Conservation (phyloP, 1,140 invertebrate genomes). For the Listronotus oregonensis region DNA sequence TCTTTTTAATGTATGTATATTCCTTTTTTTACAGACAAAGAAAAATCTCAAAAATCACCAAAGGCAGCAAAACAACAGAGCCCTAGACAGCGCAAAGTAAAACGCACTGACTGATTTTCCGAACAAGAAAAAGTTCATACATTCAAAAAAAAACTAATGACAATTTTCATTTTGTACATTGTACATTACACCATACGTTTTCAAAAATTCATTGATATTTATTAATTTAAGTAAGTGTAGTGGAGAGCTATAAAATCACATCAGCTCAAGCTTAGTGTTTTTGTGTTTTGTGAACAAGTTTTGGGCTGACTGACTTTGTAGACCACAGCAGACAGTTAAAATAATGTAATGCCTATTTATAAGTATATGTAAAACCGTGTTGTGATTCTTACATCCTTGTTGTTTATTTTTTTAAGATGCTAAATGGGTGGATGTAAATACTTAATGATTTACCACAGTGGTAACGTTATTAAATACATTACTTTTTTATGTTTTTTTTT, state of each 20-base stretch:
- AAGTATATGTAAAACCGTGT: conserved; percentile 5
- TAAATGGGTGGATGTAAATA: conserved; percentile 18
- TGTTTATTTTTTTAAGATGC: conserved; percentile 5
- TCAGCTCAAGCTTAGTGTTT: neutral
- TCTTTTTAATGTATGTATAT: too few relatives aligned
- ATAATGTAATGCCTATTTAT: neutral
- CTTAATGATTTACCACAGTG: conserved; percentile 21
- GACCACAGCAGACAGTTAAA: neutral
- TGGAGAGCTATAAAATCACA: neutral
- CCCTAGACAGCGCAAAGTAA: conserved; percentile 73
- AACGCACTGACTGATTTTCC: conserved; percentile 57
- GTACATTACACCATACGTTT: neutral
- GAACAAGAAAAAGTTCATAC: conserved; percentile 37
- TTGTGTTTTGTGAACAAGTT: neutral
- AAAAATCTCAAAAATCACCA: conserved; percentile 56
- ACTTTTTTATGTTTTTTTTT: too few relatives aligned
- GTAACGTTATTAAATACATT: neutral
- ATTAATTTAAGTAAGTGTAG: conserved; percentile 1
- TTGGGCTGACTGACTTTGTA: neutral
- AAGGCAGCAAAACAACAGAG: conserved; percentile 64
- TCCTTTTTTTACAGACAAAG: conserved; percentile 52
- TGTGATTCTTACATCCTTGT: conserved; percentile 10
- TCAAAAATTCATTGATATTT: conserved; percentile 2
- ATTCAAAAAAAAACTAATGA: conserved; percentile 6
- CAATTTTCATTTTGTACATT: conserved; percentile 2